A percentile compares a stretch with the other conserved stretches of the same genome.
These are phyloP conservation scores for Lycocerus yunnanus DNA, from an alignment of 2,888 invertebrate species.

Conservation along the genomic window DNA sequence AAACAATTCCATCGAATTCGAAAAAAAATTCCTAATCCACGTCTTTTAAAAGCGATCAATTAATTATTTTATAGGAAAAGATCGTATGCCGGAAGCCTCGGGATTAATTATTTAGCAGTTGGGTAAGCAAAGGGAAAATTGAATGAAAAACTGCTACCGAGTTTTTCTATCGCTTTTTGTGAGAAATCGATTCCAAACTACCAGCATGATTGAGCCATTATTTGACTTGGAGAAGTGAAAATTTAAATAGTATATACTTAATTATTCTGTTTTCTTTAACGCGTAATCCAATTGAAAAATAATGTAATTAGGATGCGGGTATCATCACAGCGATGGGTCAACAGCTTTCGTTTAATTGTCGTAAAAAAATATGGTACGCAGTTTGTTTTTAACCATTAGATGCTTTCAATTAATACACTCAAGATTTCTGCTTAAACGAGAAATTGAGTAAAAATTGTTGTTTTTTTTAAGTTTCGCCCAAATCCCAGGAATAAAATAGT, in stretches of 20 bases:
- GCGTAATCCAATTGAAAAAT: background rate
- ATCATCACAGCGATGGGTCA: background rate
- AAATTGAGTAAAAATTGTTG: too few species aligned
- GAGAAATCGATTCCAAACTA: too few species aligned
- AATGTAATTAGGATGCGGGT: background rate
- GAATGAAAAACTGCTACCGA: too few species aligned
- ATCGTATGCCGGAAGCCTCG: background rate
- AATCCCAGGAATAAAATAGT: too few species aligned
- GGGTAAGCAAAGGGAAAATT: background rate
- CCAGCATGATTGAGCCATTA: too few species aligned
- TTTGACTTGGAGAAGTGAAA: too few species aligned
- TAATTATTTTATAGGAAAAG: background rate
- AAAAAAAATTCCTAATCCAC: background rate
- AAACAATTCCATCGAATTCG: background rate
- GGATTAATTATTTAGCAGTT: background rate
- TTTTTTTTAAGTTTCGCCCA: too few species aligned
- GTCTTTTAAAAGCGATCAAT: background rate
- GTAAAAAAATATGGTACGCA: background rate
- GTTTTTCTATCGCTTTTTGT: too few species aligned
- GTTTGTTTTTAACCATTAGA: background rate
- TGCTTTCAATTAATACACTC: background rate
- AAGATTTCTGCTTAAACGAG: too few species aligned
- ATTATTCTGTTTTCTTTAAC: background rate
- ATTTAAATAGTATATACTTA: too few species aligned
- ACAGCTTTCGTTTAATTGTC: background rate